Evolutionary conservation across 2,797 vertebrate species (phyloP).

Genomic region (Brachyrhaphis roseni): DNA sequence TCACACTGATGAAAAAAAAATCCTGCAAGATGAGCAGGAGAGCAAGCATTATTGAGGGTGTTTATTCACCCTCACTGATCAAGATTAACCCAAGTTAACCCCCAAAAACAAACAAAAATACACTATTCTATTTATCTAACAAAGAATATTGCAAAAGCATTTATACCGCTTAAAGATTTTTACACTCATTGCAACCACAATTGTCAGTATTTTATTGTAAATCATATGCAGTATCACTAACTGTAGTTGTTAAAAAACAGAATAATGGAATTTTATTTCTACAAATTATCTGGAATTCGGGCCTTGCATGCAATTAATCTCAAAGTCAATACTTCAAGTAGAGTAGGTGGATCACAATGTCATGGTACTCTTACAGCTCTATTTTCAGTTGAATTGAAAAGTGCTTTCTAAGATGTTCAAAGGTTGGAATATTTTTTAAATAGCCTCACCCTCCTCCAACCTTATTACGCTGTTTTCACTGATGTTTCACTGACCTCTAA

Average conservation of each 20-base stretch:
- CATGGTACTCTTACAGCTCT: background rate
- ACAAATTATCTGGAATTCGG: background rate
- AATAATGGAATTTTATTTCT: background rate
- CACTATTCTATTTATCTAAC: background rate
- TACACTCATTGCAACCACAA: background rate
- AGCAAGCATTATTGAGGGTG: background rate
- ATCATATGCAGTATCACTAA: background rate
- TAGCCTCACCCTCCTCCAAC: background rate
- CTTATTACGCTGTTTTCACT: background rate
- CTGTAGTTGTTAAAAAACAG: background rate
- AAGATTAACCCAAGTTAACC: background rate
- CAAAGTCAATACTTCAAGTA: background rate
- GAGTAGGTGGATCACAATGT: background rate
- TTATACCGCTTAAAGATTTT: background rate
- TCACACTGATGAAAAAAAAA: background rate
- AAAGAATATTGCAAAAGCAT: background rate
- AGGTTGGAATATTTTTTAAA: background rate
- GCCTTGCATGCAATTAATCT: background rate
- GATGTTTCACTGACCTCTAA: background rate
- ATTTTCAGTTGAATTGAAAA: background rate
- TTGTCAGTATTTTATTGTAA: background rate
- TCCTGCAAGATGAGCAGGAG: background rate
- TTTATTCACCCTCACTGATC: background rate
- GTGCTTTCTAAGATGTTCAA: background rate
- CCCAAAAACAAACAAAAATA: background rate